Base-by-base conservation (phyloP, 2,113 vertebrate genomes). In the Mesembrinibis cayennensis region DNA sequence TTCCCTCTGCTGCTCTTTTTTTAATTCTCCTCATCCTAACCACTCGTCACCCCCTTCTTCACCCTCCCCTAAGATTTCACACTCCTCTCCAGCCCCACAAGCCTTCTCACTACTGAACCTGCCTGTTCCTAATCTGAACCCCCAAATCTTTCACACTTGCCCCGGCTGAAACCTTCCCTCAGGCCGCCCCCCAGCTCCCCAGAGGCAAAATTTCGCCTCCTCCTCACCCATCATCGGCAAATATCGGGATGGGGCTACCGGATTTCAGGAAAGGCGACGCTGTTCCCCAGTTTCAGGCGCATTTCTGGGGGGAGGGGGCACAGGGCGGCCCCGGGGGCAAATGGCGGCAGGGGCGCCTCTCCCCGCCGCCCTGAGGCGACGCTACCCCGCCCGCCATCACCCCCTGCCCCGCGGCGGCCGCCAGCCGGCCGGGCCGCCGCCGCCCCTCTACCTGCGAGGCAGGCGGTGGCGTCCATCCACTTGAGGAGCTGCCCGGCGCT, bases 381-480 rank as follows among this genome's bases (percentile, higher is more conserved):
- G 26, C 26, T 34, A 6, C 17, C 38, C 26, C 7, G 25, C 26
- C 59, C 32, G 26, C 59, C 29, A 7, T 6, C 45, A 3, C 26
- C 26, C 45, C 16, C 40, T 3, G 47, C 10, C 19, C 44, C 38
- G 16, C 15, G 47, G 29, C 44, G 10, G 14, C n/a, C 36, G 12
- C 52, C 20, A 6, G 18, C 11, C 36, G 11, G 38, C 21, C 27
- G 40, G 9, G 53, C 32, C 44, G 20, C 63, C 32, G 40, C 65
- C 14, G 14, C 42, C 38, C 15, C 34, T 92, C 91, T 97, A 98
- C 98, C 98, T 40, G 98, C 98, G 38, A 99, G 96, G 93, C 98
- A 98, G 90, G 98, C 98, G 6, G 96, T 94, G 62, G 95, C 95
- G 89, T 98, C 98, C 79, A 98, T 98, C 98, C 98, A 98, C 69